These are phyloP conservation scores for Dipodomys ordii DNA, from an alignment of 2,113 vertebrate genomes.

Conservation along the genomic window DNA sequence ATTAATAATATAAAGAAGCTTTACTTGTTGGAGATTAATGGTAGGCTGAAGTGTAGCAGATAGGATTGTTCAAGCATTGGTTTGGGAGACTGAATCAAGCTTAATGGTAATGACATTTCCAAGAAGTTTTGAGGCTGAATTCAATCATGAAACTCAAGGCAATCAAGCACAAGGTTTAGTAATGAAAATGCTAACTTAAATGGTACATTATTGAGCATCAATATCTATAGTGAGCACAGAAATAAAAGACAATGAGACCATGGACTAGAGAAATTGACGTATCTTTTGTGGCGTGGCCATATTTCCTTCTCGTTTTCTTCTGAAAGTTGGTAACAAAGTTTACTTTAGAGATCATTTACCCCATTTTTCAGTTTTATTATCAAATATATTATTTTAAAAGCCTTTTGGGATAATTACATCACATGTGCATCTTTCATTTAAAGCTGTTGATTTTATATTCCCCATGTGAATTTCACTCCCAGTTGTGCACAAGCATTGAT, in stretches of 20 bases:
- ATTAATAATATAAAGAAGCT: background rate
- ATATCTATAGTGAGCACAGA: background rate
- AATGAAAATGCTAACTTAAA: background rate
- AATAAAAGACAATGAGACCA: background rate
- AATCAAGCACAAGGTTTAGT: background rate
- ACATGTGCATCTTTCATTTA: background rate
- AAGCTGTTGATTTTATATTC: background rate
- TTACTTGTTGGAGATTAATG: background rate
- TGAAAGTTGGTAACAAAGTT: background rate
- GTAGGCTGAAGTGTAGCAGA: background rate
- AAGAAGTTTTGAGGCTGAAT: background rate
- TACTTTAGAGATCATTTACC: background rate
- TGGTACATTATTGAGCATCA: background rate
- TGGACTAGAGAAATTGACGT: background rate
- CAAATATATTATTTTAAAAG: background rate
- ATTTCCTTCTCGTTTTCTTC: background rate
- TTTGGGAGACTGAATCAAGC: background rate
- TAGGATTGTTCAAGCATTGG: background rate
- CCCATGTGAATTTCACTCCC: background rate
- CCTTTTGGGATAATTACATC: background rate
- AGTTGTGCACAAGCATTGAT: background rate
- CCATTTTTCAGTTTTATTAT: background rate
- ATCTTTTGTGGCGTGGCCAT: too few relatives aligned
- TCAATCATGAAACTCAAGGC: background rate
- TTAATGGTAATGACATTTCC: background rate